Evolutionary conservation across 2,888 invertebrate genomes (phyloP), one percentile per base, ranked within the genome.

Genomic region (Xestia c-nigrum): DNA sequence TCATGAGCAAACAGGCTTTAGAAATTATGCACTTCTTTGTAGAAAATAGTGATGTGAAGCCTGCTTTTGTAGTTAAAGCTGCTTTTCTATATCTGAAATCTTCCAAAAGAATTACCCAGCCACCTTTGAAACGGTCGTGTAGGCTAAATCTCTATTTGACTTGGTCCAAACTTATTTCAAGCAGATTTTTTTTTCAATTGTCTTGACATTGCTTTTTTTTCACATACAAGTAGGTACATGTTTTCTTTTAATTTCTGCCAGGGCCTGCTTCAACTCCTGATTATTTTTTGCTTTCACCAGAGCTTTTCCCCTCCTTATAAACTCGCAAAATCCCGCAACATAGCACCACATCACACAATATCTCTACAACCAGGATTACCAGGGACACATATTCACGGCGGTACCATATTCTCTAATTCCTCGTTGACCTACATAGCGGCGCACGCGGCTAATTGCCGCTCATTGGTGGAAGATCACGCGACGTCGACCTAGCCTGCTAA

Each of bases 401-500:
- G 83, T 24, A 70, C 85, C 59, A 75, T 84, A 82, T 85, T 84
- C 88, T 93, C 89, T 93, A 94, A 90, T 83, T 92, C 93, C 88
- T 85, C 85, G 93, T 88, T 94, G 94, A 93, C 95, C 95, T 87
- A 95, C 88, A 90, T 93, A 85, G 86, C 59, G 74, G 89, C 81
- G 64, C 16, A 83, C 89, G 91, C 92, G 92, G 92, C 87, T 94
- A 94, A 95, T 95, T 94, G 94, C 83, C 78, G 75, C 90, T 92
- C 89, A 94, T 94, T 94, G 94, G 93, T 80, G 81, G 83, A 83
- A 77, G 81, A 89, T 92, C 94, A 92, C 90, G 92, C 91, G 89
- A 92, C 89, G 84, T 71, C 89, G 92, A 91, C 92, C 93, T 92
- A 92, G 92, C 91, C 89, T 79, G 88, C 89, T 92, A 93, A 94